A percentile compares a stretch with the other conserved stretches of the same genome.
phyloP scores from a whole-genome alignment of 2,797 vertebrate genomes.

The Eospalax fontanierii region DNA sequence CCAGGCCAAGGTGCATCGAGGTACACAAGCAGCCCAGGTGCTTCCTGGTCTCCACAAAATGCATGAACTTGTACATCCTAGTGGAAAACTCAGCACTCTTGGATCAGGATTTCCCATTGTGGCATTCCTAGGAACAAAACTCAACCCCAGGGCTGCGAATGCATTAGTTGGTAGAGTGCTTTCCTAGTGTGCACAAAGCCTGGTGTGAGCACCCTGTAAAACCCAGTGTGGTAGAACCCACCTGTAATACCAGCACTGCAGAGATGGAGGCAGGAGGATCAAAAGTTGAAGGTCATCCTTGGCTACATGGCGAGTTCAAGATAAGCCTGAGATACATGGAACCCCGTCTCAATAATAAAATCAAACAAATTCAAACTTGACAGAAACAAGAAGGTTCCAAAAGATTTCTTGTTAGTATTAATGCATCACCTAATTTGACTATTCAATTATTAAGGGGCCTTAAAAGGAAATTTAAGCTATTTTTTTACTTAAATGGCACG shows the following conservation, averaged over 20 bases:
- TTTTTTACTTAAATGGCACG: conserved; percentile 19
- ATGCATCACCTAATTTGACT: background rate
- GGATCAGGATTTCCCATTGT: background rate
- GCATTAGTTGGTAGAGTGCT: background rate
- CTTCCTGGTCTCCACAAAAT: background rate
- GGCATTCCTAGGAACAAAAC: too few relatives aligned
- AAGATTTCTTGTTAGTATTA: conserved; percentile 30
- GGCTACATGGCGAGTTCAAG: background rate
- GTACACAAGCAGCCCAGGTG: background rate
- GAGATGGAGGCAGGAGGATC: background rate
- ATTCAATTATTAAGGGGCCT: background rate
- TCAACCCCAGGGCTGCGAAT: background rate
- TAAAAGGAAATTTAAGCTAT: background rate
- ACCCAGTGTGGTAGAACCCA: background rate
- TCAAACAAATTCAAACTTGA: background rate
- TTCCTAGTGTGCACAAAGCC: background rate
- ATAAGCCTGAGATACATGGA: background rate
- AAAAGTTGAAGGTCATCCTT: background rate
- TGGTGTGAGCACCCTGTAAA: background rate
- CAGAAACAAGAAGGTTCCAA: background rate
- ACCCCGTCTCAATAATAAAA: background rate
- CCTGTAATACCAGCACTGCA: background rate
- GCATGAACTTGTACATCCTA: background rate
- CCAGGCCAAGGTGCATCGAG: background rate
- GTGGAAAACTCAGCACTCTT: background rate